Base-by-base conservation (phyloP, 1,140 invertebrate species). In the Littorina saxatilis region DNA sequence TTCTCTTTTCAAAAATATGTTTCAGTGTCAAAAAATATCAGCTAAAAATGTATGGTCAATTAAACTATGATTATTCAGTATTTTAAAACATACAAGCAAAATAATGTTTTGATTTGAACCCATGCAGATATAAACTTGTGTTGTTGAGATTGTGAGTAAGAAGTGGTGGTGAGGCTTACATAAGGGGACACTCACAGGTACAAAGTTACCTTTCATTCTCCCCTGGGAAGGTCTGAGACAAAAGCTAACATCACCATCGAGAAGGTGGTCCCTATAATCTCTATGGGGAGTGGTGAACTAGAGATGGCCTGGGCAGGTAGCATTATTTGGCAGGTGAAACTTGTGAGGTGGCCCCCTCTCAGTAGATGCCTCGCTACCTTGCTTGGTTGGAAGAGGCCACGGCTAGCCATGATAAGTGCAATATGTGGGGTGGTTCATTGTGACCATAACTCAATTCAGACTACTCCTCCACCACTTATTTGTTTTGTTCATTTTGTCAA, bases 191-290 rank as follows among this genome's bases (percentile, higher is more conserved):
- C 82, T 47, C 23, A 72, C 82, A 61, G 82, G 82, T 81, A 83
- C 40, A 13, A 17, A 40, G 35, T 58, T 80, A 55, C 73, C 77
- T 47, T 27, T n/a, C n/a, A 32, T 37, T 13, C 29, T n/a, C 82
- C 74, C 82, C 82, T 83, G 82, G 82, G 82, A 83, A 83, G 82
- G 82, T 83, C 82, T 83, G 82, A 83, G 82, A 77, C 82, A 52
- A 58, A 81, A 79, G 82, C 79, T 72, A 50, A n/a, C 55, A 27
- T 32, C n/a, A 83, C 58, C 82, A 70, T 40, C 82, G 27, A 80
- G 82, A 73, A 83, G 82, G 79, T 77, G 82, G 72, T 47, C 82
- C 77, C 78, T 39, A 70, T 73, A 83, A 83, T 39, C 63, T 0
- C n/a, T n/a, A n/a, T 17, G 55, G 77, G 79, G 82, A 37, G 79